A percentile compares a stretch with the other conserved stretches of the same genome.
Conservation (phyloP, 2,797 vertebrate genomes). For the Gambusia yucatana region DNA sequence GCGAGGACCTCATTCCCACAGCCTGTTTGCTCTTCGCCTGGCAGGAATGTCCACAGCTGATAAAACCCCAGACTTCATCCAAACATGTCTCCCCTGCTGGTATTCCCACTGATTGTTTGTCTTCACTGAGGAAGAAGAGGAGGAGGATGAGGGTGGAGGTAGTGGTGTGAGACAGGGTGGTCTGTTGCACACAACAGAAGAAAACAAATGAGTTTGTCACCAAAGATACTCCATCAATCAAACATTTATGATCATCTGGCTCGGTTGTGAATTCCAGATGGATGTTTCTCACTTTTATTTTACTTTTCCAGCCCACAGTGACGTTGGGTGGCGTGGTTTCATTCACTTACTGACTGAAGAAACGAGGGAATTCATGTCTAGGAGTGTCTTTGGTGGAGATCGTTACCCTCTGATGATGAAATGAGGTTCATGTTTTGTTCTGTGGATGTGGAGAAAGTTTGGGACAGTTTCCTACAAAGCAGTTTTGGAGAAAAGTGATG, state of each 20-base stretch:
- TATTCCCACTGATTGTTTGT: slow-evolving; percentile 30
- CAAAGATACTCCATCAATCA: background rate
- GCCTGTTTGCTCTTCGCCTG: slow-evolving; percentile 38
- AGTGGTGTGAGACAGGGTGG: background rate
- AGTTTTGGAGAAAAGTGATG: background rate
- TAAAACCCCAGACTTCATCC: slow-evolving; percentile 35
- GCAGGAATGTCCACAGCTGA: slow-evolving; percentile 57
- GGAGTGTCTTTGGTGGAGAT: background rate
- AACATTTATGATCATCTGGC: background rate
- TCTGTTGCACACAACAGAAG: background rate
- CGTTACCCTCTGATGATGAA: background rate
- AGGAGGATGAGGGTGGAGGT: background rate
- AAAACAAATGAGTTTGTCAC: background rate
- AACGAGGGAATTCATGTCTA: background rate
- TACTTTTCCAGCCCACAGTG: background rate
- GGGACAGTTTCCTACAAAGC: background rate
- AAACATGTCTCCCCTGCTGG: slow-evolving; percentile 21
- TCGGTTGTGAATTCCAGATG: background rate
- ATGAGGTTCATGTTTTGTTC: background rate
- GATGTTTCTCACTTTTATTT: slow-evolving; percentile 5
- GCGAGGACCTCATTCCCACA: slow-evolving; percentile 9
- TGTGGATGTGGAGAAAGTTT: background rate
- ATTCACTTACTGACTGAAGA: background rate
- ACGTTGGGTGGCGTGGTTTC: background rate
- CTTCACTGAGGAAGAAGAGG: slow-evolving; percentile 4